Base-by-base conservation (phyloP, 2,113 vertebrate genomes). In the Cygnus atratus region DNA sequence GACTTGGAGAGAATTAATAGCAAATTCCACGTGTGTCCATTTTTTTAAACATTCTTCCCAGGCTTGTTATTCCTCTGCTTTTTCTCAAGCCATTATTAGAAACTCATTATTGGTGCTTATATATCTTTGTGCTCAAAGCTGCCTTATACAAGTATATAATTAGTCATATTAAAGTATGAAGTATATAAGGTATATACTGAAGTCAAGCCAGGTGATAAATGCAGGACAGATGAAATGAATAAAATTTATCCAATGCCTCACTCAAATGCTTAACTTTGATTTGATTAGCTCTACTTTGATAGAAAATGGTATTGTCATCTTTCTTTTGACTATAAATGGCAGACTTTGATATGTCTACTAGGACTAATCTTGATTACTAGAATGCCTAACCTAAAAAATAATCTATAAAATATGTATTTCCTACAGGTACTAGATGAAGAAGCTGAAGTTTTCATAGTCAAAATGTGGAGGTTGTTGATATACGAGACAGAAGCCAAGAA, bases 401-500 rank as follows among this genome's bases (percentile, higher is more conserved):
- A 96, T 58, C 26, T 66, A 2, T 81, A 25, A 87, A 90, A 79
- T 95, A 2, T 93, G 5, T 93, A 4, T 97, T 95, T 95, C 66
- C 44, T 95, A 21, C 90, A 99, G 99, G 99, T 99, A 96, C 98
- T 99, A 72, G 99, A 99, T 97, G 99, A 99, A 98, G 99, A 99
- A 98, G 99, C 99, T 50, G 99, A 99, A 98, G 99, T 99, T 96
- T 99, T 99, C 97, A 99, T 99, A 92, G 99, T 99, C 94, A 99
- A 99, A 98, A 99, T 99, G 99, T 99, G 99, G 99, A 97, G 99
- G 97, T 98, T 99, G 97, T 98, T 99, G 97, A 99, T 99, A 97
- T 99, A 99, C 57, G 99, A 99, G 98, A 99, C 99, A 18, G 99
- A 99, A 97, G 99, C 99, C 13, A 99, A 99, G 98, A 99, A 99